Percentiles rank a stretch among this genome's conserved stretches.
These are phyloP conservation scores for Euura saliciscinereae DNA, from an alignment of 1,140 invertebrate genomes.

Conservation along the genomic window DNA sequence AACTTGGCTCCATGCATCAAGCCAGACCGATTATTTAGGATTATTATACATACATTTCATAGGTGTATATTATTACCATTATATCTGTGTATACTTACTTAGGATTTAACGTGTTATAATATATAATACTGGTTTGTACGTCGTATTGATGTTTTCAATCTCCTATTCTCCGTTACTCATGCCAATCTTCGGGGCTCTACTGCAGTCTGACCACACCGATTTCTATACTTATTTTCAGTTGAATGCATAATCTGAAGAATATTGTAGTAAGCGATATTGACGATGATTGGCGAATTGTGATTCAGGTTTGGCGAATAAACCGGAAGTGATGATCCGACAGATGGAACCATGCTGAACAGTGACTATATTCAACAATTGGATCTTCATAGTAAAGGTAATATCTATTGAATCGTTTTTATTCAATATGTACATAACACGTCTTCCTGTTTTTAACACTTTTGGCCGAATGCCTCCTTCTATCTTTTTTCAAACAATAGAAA, in stretches of 20 bases:
- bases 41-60: constrained; percentile 1
- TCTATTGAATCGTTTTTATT: too few species aligned
- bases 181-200: not conserved
- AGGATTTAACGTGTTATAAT: constrained; percentile 1
- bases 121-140: not conserved
- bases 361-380: too few species aligned
- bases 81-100: not conserved
- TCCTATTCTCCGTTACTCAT: too few species aligned
- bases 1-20: not conserved
- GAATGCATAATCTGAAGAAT: not conserved
- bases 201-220: not conserved
- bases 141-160: not conserved
- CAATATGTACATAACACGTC: too few species aligned
- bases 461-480: too few species aligned
- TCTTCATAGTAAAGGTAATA: too few species aligned
- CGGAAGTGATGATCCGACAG: too few species aligned
- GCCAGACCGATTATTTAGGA: not conserved
- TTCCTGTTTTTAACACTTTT: too few species aligned
- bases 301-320: too few species aligned
- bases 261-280: not conserved
- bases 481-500: too few species aligned
- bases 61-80: not conserved
- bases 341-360: too few species aligned
- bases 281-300: not conserved
- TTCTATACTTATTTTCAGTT: not conserved